Evolutionary conservation across 92 coral and sea anemone genomes (phyloP), one percentile per base, ranked within the genome.

Genomic region (Pocillopora meandrina): DNA sequence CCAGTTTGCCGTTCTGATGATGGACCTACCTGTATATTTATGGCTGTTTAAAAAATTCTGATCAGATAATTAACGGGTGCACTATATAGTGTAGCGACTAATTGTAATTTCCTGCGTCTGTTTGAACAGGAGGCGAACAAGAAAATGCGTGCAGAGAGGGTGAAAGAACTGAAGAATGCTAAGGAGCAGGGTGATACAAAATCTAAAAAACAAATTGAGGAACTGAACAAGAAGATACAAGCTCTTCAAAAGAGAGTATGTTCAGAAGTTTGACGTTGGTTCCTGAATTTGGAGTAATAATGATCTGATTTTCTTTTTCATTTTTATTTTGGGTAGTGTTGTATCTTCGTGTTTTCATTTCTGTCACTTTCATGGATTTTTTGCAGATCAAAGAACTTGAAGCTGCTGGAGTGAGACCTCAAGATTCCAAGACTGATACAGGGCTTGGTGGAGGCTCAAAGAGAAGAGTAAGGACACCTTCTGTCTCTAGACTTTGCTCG

Each of bases 321-420:
- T 68, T 3, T 13, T 17, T 34, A 34, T 34, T 68, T 68, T 68
- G 17, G 4, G 0, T 34, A 70, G 14, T 35, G 8, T 11, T 65
- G 11, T 19, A 64, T 1, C 33, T 68, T 35, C 14, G 26, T 35
- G 73, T 12, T 10, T 1, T 35, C 16, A 59, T 59, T 5, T 62
- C 36, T 73, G 31, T 49, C n/a, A 15, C 35, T 15, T 61, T 82
- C 12, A 65, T 60, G 18, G 5, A 34, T 70, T 15, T 70, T n/a
- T 70, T 87, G 15, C 69, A 96, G 99, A 96, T 96, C 35, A 96
- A 94, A 85, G 99, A 96, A 57, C 93, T 96, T 10, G 99, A 96
- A 77, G 87, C 97, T 17, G 83, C 91, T 13, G 95, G 90, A 12
- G 71, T 82, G 5, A 93, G 90, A 77, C 94, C 78, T 74, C 86